A percentile compares a stretch with the other conserved stretches of the same genome.
Evolutionary conservation across 1,140 invertebrate species (phyloP).

Genomic region (Triops longicaudatus): DNA sequence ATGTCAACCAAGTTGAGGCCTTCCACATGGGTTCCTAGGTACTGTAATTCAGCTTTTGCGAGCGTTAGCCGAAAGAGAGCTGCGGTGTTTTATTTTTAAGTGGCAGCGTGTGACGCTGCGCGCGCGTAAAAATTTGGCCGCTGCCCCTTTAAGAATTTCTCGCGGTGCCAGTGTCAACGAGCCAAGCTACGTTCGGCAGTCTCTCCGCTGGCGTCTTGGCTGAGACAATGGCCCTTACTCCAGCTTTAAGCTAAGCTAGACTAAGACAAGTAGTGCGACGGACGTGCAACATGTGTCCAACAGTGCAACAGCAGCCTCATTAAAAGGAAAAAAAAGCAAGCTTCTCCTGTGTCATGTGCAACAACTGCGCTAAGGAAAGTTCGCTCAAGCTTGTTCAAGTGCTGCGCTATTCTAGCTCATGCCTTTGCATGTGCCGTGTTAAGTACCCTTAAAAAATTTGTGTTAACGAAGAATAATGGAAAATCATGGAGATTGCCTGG

Average conservation of each 20-base stretch:
- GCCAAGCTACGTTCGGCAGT: neutral
- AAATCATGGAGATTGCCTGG: neutral
- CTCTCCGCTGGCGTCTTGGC: neutral
- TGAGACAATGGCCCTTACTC: neutral
- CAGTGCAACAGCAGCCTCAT: neutral
- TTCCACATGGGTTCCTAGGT: too few relatives aligned
- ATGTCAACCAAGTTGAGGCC: too few relatives aligned
- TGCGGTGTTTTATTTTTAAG: too few relatives aligned
- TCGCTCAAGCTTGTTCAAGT: neutral
- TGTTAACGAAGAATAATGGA: neutral
- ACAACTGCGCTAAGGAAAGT: neutral
- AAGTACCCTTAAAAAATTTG: too few relatives aligned
- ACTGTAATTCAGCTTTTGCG: too few relatives aligned
- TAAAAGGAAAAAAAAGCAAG: neutral
- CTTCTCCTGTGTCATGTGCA: neutral
- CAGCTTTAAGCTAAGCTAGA: neutral
- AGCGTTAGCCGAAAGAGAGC: too few relatives aligned
- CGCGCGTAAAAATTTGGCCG: too few relatives aligned
- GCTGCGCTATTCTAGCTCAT: neutral
- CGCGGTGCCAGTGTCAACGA: too few relatives aligned
- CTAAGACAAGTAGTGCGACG: neutral
- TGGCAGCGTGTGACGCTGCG: too few relatives aligned
- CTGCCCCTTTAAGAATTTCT: too few relatives aligned
- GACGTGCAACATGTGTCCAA: neutral
- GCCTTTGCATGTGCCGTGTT: too few relatives aligned